Evolutionary conservation across 2,797 vertebrate species (phyloP).

Genomic region (Dendrocincla tyrannina): DNA sequence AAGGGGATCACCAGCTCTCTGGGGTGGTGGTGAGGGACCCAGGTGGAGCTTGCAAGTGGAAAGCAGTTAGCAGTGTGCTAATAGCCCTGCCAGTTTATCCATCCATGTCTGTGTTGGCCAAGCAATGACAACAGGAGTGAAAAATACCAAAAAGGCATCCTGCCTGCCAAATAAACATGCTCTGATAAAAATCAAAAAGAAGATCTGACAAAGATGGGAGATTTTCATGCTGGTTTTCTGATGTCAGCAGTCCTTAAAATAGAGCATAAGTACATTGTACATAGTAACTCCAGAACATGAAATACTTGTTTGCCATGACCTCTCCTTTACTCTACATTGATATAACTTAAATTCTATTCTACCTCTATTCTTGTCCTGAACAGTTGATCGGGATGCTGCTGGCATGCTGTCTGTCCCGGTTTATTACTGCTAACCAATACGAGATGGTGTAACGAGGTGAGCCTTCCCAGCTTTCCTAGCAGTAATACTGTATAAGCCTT

Average conservation of each 20-base stretch:
- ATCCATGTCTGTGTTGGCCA: not conserved
- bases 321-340: not conserved
- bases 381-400: conserved; percentile 91
- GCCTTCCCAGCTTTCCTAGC: not conserved
- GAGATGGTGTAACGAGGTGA: conserved; percentile 94
- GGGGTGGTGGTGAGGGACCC: not conserved
- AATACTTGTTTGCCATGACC: not conserved
- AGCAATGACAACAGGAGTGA: accelerated
- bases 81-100: not conserved
- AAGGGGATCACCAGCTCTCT: not conserved
- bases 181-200: not conserved
- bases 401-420: conserved; percentile 92
- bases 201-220: not conserved
- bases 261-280: not conserved
- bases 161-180: not conserved
- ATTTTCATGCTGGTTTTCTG: not conserved
- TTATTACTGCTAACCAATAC: conserved; percentile 96
- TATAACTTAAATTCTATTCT: not conserved
- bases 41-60: not conserved
- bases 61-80: not conserved
- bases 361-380: conserved; percentile 12
- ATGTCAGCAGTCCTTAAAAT: not conserved
- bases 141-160: not conserved
- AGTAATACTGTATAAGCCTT: not conserved
- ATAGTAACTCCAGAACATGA: not conserved